Evolutionary conservation across 2,113 vertebrate genomes (phyloP).

Genomic region (Neomonachus schauinslandi): DNA sequence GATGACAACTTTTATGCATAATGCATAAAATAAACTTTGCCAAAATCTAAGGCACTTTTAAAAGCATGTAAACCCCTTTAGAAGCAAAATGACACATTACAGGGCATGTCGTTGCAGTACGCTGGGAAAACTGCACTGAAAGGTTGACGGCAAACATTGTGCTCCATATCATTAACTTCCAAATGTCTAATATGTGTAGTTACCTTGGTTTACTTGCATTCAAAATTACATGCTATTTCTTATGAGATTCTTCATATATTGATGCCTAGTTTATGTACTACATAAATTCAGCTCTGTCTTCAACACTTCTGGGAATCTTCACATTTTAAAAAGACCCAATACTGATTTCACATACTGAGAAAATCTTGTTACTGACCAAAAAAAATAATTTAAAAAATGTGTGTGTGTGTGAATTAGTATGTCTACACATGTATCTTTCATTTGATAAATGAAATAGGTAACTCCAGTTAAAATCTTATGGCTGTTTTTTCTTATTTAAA

Average conservation of each 20-base stretch:
- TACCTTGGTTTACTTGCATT: constrained; percentile 73
- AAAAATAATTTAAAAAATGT: constrained; percentile 52
- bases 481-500: constrained; percentile 80
- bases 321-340: constrained; percentile 70
- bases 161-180: constrained; percentile 79
- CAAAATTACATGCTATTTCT: constrained; percentile 73
- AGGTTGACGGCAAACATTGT: constrained; percentile 57
- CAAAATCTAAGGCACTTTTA: constrained; percentile 87
- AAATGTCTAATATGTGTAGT: constrained; percentile 73
- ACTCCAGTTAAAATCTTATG: constrained; percentile 68
- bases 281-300: constrained; percentile 70
- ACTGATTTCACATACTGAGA: constrained; percentile 54
- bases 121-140: constrained; percentile 60
- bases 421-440: not conserved
- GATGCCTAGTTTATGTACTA: constrained; percentile 69
- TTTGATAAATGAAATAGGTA: constrained; percentile 69
- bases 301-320: constrained; percentile 75
- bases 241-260: constrained; percentile 76
- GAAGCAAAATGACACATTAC: constrained; percentile 83
- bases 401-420: constrained; percentile 64
- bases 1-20: constrained; percentile 90
- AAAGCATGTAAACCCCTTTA: constrained; percentile 84
- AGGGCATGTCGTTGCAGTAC: constrained; percentile 73
- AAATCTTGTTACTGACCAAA: constrained; percentile 71
- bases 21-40: constrained; percentile 90